phyloP scores from a whole-genome alignment of 2,888 invertebrate genomes.

The Asteroscopus sphinx region DNA sequence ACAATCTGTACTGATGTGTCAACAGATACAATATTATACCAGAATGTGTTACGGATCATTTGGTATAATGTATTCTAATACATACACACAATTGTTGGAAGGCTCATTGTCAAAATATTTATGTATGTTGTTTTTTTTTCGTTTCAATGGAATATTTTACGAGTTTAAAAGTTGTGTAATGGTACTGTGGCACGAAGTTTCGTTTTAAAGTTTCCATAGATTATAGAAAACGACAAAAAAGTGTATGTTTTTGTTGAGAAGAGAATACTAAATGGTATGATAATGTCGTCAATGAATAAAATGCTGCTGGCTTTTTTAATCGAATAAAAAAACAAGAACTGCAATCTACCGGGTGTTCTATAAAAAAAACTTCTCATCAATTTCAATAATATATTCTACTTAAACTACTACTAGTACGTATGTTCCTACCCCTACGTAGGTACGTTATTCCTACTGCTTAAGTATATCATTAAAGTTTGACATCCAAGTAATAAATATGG shows the following conservation, averaged over 20 bases:
- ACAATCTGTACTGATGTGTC: slow-evolving; percentile 61
- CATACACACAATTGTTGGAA: slow-evolving; percentile 45
- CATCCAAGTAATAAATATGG: too few species aligned
- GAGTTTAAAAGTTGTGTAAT: slow-evolving; percentile 29
- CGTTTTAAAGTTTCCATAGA: slow-evolving; percentile 18
- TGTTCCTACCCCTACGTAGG: too few species aligned
- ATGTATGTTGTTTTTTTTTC: slow-evolving; percentile 48
- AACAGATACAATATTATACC: slow-evolving; percentile 58
- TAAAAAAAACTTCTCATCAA: not conserved
- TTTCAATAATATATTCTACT: too few species aligned
- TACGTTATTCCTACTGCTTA: too few species aligned
- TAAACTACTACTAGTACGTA: too few species aligned
- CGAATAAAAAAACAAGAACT: too few species aligned
- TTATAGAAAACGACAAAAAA: slow-evolving; percentile 19
- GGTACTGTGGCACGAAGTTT: slow-evolving; percentile 15
- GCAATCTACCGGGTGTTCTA: not conserved
- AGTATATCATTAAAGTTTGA: too few species aligned
- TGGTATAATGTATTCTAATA: slow-evolving; percentile 55
- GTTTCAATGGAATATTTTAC: slow-evolving; percentile 47
- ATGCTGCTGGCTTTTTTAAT: too few species aligned
- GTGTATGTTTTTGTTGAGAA: not conserved
- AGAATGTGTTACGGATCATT: slow-evolving; percentile 51
- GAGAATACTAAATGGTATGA: not conserved
- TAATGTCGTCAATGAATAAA: slow-evolving; percentile 2
- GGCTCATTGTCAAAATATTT: slow-evolving; percentile 59